These are phyloP conservation scores for Noctua fimbriata DNA, from an alignment of 2,888 invertebrate species.

Conservation along the genomic window DNA sequence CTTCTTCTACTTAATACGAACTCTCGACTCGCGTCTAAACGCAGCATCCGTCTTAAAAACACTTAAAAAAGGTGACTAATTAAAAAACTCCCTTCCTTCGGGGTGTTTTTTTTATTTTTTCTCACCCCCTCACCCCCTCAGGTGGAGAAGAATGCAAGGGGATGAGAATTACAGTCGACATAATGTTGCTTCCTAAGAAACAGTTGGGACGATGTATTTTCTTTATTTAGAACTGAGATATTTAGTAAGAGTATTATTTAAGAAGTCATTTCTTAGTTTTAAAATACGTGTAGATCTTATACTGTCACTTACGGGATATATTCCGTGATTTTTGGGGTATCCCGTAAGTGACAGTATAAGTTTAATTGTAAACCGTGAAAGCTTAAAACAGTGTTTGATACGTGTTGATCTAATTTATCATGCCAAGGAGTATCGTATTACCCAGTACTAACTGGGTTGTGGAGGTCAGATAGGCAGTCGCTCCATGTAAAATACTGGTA, in stretches of 20 bases:
- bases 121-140: constrained; percentile 40
- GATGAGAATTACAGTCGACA: constrained; percentile 45
- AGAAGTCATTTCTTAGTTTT: not conserved
- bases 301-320: no score
- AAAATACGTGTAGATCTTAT: not conserved
- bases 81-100: constrained; percentile 80
- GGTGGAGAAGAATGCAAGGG: constrained; percentile 60
- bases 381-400: no score
- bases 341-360: no score
- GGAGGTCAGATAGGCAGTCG: not conserved
- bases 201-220: constrained; percentile 17
- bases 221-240: constrained; percentile 26
- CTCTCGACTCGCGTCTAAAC: constrained; percentile 64
- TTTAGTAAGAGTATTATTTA: constrained; percentile 4
- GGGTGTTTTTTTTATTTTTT: constrained; percentile 66
- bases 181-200: constrained; percentile 37
- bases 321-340: no score
- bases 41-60: constrained; percentile 73
- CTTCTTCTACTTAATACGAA: no score
- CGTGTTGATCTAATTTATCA: no score
- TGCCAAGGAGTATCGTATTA: no score
- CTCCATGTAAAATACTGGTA: not conserved
- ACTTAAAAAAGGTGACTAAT: constrained; percentile 85
- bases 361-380: no score
- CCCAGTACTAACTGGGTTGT: no score